Evolutionary conservation across 2,113 vertebrate species (phyloP), one percentile per base, ranked within the genome.

Genomic region (Chaenogobius annularis): DNA sequence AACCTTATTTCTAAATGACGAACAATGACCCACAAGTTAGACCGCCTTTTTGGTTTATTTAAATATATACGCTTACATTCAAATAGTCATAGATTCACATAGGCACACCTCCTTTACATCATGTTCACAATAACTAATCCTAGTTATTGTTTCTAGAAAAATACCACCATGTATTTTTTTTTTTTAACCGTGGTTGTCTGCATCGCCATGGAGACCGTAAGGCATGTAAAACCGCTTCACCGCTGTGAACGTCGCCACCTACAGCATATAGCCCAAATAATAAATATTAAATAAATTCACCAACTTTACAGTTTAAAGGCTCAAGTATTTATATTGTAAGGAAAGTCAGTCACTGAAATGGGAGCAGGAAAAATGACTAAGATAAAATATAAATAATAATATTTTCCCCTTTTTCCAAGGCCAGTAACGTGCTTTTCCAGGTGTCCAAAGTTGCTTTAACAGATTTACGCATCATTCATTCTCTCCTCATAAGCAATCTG

Each of bases 131-230:
- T 54, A 55, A 54, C 37, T 63, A 66, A n/a, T 46, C 40, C 31
- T n/a, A 11, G 37, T 44, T 65, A 22, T 23, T 26, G 40, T 66
- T 26, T 8, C 12, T n/a, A 56, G 10, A 7, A 23, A 23, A 23
- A 26, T 23, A 5, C 20, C 20, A 23, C 19, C 8, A 19, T 52
- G 15, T 20, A 20, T 20, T n/a, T 52, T n/a, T 19, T 52, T n/a
- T n/a, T n/a, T n/a, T n/a, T 9, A 12, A 54, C 50, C 50, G 1
- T 7, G 10, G 50, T 26, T 48, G 64, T 74, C 20, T 55, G 43
- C 61, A 56, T 83, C 72, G 83, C 83, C 83, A 75, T 74, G 74
- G 85, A 70, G 77, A 86, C 81, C 75, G 76, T 89, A 87, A 89
- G 88, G 86, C 88, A 83, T 83, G 75, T 75, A 79, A 69, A 78